phyloP scores from a whole-genome alignment of 2,888 invertebrate species.

The Acleris emargana region DNA sequence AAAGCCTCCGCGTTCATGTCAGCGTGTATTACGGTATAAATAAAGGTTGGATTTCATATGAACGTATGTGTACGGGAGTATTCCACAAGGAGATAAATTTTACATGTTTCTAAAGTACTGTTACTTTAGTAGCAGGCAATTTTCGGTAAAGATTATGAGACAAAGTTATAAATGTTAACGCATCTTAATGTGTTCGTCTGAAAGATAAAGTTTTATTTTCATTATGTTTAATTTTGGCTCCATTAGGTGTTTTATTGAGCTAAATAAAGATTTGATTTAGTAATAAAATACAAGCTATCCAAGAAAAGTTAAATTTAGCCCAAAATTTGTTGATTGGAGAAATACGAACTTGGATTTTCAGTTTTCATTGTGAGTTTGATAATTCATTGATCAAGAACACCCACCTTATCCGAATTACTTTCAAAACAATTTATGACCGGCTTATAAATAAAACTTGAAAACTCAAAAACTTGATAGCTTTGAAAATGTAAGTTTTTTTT shows the following conservation, averaged over 20 bases:
- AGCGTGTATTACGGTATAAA: conserved; percentile 34
- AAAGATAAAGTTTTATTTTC: no score
- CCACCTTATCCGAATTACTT: neutral
- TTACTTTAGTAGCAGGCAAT: no score
- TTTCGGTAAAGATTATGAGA: no score
- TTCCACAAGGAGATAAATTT: no score
- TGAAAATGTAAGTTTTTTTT: neutral
- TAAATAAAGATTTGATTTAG: no score
- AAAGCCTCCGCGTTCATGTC: conserved; percentile 45
- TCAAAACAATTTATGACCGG: neutral
- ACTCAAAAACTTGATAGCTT: neutral
- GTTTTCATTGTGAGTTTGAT: no score
- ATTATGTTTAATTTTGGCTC: no score
- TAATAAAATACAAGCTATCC: neutral
- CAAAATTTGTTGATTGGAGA: conserved; percentile 8
- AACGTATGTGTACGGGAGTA: neutral
- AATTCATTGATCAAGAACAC: conserved; percentile 27
- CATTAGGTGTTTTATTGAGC: no score
- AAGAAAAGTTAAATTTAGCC: neutral
- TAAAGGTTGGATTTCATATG: conserved; percentile 20
- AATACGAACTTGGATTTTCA: conserved; percentile 12
- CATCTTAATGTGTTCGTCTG: no score
- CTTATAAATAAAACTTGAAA: conserved; percentile 1
- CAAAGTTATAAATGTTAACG: no score
- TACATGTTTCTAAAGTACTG: no score